These are phyloP conservation scores for Bathybates hornii DNA, from an alignment of 2,113 vertebrate genomes.

Conservation along the genomic window DNA sequence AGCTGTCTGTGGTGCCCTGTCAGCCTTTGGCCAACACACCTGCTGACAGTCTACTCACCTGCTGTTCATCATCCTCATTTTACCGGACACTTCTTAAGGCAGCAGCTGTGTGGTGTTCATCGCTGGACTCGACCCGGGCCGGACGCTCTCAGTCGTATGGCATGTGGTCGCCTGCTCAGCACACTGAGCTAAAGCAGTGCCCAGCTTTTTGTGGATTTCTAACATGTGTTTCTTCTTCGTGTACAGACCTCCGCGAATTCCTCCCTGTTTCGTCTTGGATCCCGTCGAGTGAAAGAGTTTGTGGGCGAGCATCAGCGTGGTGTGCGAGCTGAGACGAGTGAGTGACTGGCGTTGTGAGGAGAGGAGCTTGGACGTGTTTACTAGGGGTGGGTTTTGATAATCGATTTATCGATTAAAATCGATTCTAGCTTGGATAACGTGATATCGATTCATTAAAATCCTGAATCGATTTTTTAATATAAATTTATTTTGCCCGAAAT, in stretches of 20 bases:
- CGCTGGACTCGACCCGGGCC: background rate
- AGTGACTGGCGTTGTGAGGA: background rate
- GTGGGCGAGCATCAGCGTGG: background rate
- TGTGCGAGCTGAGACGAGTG: background rate
- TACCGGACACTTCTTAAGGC: background rate
- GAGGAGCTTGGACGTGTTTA: background rate
- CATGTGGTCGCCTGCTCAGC: background rate
- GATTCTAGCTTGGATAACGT: too few species aligned
- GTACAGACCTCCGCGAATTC: background rate
- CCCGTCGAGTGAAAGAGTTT: background rate
- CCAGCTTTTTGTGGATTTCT: background rate
- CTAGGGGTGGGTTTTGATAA: background rate
- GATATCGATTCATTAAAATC: too few species aligned
- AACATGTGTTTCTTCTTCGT: background rate
- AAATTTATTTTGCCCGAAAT: too few species aligned
- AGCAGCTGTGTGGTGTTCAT: background rate
- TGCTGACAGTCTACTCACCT: background rate
- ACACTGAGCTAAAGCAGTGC: background rate
- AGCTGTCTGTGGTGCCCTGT: background rate
- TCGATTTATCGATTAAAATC: too few species aligned
- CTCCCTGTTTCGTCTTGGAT: background rate
- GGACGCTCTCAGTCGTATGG: background rate
- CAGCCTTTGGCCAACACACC: background rate
- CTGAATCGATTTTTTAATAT: too few species aligned
- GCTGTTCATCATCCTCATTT: background rate